A percentile compares a stretch with the other conserved stretches of the same genome.
Evolutionary conservation across 2,113 vertebrate species (phyloP).

Genomic region (Spizaetus ornatus): DNA sequence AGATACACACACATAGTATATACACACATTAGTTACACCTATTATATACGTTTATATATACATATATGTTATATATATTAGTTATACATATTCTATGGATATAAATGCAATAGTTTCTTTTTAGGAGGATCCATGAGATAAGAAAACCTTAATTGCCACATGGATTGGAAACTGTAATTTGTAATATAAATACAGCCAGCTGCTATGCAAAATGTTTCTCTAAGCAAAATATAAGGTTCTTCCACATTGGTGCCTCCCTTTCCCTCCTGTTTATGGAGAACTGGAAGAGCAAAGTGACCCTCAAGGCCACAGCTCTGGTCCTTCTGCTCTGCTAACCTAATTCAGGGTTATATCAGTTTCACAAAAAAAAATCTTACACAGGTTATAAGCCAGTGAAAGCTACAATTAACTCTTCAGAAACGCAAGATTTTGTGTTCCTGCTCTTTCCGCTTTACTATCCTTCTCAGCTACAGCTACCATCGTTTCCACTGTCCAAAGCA

Average conservation of each 20-base stretch:
- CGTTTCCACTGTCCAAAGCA: neutral
- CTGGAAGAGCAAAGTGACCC: rapidly evolving
- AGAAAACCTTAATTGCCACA: neutral
- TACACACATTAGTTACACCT: neutral
- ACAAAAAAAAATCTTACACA: neutral
- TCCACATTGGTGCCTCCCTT: neutral
- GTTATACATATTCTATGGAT: neutral
- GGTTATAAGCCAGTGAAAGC: neutral
- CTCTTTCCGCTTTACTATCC: neutral
- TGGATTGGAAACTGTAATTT: neutral
- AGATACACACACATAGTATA: neutral
- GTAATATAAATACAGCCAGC: neutral
- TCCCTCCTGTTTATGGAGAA: neutral
- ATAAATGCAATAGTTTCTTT: neutral
- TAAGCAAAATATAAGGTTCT: neutral
- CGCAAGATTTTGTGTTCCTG: neutral
- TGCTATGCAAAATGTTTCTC: neutral
- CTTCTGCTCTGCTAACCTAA: neutral
- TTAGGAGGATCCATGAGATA: neutral
- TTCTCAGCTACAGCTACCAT: neutral
- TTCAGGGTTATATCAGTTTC: neutral
- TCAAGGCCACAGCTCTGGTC: neutral
- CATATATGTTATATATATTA: neutral
- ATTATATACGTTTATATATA: neutral
- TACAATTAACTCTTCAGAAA: neutral